These are phyloP conservation scores for Lamellibrachia satsuma DNA, from an alignment of 2,888 invertebrate species.

Conservation along the genomic window DNA sequence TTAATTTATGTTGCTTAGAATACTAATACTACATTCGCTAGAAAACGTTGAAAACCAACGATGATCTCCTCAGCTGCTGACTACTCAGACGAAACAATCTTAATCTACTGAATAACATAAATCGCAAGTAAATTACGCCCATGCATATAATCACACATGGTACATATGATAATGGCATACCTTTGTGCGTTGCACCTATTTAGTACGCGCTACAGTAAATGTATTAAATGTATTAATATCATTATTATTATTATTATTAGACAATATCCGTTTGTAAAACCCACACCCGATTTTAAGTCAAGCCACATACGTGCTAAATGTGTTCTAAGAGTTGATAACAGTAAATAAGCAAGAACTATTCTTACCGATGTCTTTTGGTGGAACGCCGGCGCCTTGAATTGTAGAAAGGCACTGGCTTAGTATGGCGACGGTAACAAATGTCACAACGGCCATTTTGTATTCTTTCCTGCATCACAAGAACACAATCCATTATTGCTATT, in stretches of 20 bases:
- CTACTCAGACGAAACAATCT: too few species aligned
- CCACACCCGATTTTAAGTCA: not conserved
- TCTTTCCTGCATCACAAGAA: not conserved
- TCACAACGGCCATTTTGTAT: not conserved
- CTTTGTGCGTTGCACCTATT: too few species aligned
- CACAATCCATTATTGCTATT: not conserved
- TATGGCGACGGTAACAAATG: not conserved
- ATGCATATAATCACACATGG: too few species aligned
- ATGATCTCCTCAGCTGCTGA: too few species aligned
- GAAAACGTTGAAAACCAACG: too few species aligned
- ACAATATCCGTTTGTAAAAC: not conserved
- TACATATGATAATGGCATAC: too few species aligned
- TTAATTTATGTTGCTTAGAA: too few species aligned
- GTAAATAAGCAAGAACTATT: not conserved
- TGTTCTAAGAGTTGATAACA: not conserved
- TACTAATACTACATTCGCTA: too few species aligned
- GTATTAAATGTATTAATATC: too few species aligned
- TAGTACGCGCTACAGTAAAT: too few species aligned
- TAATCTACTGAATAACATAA: too few species aligned
- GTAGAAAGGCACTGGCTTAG: not conserved
- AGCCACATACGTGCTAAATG: not conserved
- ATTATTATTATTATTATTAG: not conserved
- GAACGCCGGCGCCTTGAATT: not conserved
- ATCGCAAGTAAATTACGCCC: too few species aligned
- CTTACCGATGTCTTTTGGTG: not conserved